Evolutionary conservation across 2,797 vertebrate species (phyloP).

Genomic region (Numenius phaeopus): DNA sequence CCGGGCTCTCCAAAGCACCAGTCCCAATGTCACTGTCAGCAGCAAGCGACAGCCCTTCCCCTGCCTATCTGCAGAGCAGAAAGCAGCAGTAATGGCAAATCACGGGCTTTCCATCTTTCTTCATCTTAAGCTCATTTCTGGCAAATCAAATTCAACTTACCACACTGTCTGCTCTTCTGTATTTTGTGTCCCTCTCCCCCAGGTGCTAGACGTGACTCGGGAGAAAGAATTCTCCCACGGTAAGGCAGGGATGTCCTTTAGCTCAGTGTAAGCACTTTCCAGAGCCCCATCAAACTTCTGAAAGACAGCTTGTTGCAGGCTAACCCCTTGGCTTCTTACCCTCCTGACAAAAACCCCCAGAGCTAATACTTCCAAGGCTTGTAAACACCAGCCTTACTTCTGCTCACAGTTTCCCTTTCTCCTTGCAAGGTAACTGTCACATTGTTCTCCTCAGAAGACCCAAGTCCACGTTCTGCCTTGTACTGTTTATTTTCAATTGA

Average conservation of each 20-base stretch:
- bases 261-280: background rate
- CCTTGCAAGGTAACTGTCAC: background rate
- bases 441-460: background rate
- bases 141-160: background rate
- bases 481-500: background rate
- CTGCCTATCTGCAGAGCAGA: background rate
- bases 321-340: background rate
- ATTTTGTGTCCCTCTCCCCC: background rate
- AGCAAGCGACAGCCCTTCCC: background rate
- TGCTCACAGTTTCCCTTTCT: background rate
- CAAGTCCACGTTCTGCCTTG: background rate
- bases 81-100: background rate
- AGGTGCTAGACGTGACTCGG: background rate
- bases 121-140: background rate
- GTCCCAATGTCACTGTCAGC: background rate
- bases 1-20: background rate
- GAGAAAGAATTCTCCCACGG: background rate
- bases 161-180: background rate
- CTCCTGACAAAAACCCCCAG: background rate
- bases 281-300: background rate
- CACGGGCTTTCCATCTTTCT: background rate
- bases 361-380: background rate
- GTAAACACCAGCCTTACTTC: background rate
- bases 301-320: background rate
- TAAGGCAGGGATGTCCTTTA: background rate